A percentile compares a stretch with the other conserved stretches of the same genome.
These are phyloP conservation scores for Steromphala cineraria DNA, from an alignment of 2,888 invertebrate species.

Conservation along the genomic window DNA sequence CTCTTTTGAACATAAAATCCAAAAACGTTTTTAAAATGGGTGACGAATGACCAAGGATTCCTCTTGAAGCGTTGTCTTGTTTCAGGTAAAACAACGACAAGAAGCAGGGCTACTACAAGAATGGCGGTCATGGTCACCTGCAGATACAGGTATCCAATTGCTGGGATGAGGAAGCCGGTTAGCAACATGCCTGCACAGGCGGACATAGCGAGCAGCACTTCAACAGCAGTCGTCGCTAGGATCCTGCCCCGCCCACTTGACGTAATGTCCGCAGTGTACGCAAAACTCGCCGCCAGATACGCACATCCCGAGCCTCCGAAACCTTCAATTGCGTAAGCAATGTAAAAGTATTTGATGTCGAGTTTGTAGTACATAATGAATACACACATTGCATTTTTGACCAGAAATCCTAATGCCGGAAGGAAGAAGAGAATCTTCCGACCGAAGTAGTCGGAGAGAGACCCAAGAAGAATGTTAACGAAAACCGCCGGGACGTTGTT, in stretches of 20 bases:
- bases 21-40: not conserved
- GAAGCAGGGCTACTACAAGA: not conserved
- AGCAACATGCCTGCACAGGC: not conserved
- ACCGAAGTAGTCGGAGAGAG: not conserved
- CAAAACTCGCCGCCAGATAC: not conserved
- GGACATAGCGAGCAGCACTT: not conserved
- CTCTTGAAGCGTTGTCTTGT: not conserved
- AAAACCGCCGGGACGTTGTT: not conserved
- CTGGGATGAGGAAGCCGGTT: not conserved
- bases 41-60: not conserved
- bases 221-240: not conserved
- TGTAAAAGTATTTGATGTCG: not conserved
- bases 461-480: not conserved
- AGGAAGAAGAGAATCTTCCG: not conserved
- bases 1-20: not conserved
- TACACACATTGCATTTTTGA: not conserved
- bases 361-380: not conserved
- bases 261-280: not conserved
- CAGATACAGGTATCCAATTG: not conserved
- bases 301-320: not conserved
- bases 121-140: not conserved
- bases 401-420: not conserved
- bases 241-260: not conserved
- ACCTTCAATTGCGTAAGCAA: not conserved
- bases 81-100: not conserved